Conservation (phyloP, 1,140 invertebrate species). For the Cryptotermes secundus region DNA sequence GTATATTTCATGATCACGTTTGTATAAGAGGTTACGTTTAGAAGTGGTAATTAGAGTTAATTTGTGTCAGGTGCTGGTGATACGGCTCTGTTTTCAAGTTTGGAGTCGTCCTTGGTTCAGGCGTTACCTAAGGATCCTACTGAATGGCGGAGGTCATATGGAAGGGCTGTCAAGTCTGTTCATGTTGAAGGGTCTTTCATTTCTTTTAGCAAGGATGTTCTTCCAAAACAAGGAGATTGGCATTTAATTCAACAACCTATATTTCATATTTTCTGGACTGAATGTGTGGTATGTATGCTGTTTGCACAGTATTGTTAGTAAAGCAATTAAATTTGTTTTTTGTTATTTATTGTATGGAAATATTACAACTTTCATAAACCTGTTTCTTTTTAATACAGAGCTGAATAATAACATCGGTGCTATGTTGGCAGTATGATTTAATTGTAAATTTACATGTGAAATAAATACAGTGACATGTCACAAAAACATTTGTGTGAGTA, state of each 20-base stretch:
- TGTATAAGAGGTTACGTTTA: neutral
- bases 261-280: constrained; percentile 94
- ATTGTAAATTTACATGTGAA: too few species aligned
- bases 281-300: constrained; percentile 85
- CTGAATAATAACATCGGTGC: too few species aligned
- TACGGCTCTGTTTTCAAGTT: constrained; percentile 77
- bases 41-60: neutral
- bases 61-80: constrained; percentile 80
- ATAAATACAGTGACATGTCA: too few species aligned
- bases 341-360: too few species aligned
- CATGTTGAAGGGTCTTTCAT: constrained; percentile 82
- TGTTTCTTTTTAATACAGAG: too few species aligned
- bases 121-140: constrained; percentile 80
- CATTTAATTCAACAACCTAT: constrained; percentile 82
- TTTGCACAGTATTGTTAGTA: neutral
- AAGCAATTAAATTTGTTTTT: too few species aligned
- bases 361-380: too few species aligned
- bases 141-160: constrained; percentile 87
- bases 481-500: too few species aligned
- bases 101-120: constrained; percentile 73
- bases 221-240: constrained; percentile 69
- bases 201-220: constrained; percentile 70
- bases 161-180: constrained; percentile 77
- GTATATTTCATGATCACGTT: neutral
- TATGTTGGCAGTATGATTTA: too few species aligned